Base-by-base conservation (phyloP, 2,797 vertebrate species). In the Pseudochaenichthys georgianus region DNA sequence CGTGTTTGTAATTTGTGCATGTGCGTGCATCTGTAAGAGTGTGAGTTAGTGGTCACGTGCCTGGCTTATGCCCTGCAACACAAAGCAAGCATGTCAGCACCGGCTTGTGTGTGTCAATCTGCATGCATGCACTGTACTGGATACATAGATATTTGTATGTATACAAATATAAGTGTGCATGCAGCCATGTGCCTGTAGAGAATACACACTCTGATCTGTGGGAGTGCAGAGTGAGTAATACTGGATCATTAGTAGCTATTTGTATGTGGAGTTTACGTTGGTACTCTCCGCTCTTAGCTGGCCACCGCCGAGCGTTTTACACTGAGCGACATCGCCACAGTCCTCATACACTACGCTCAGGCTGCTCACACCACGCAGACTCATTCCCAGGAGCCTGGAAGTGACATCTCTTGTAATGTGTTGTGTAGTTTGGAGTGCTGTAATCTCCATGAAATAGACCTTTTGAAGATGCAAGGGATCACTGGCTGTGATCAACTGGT, bases 241-340 rank as follows among this genome's bases (percentile, higher is more conserved):
- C 89, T 81, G 64, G 78, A 91, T 77, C 83, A 78, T 91, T 87
- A 87, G 88, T 87, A 81, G 85, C 86, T 92, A 91, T 90, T 91
- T 93, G 88, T 92, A 85, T 65, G 68, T 52, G 66, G 79, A 66
- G 81, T 90, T 91, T 88, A 91, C 81, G n/a, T 76, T 64, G 63
- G 70, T 78, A 63, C 87, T 84, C 78, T 34, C 68, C 19, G 23
- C 77, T 78, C 81, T 76, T 31, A 81, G 74, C 82, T 45, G 74
- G 75, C 84, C 74, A 74, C 80, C 42, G 13, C 76, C 1, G 38
- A 79, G 47, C 46, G 3, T 79, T 87, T 38, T 68, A 68, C 73
- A 55, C 81, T n/a, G 70, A 70, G 70, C 75, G 68, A 19, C 67
- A 31, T 48, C 10, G 34, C 73, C 81, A 71, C 64, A 63, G 43